Conservation (phyloP, 1,140 invertebrate genomes). For the Monomorium pharaonis region DNA sequence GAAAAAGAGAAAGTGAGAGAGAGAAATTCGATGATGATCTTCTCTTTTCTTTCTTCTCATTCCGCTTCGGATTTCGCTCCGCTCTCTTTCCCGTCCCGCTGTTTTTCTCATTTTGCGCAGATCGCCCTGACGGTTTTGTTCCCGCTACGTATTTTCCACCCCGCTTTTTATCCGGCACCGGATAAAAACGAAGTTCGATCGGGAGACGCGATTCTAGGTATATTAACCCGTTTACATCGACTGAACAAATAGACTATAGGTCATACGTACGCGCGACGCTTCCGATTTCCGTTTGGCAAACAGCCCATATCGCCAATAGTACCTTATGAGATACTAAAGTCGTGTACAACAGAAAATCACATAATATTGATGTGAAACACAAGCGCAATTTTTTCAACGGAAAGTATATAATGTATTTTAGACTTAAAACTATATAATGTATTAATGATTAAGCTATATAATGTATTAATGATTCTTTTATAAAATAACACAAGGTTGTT, state of each 20-base stretch:
- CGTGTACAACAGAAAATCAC: background rate
- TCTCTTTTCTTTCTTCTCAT: conserved; percentile 27
- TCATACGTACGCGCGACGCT: background rate
- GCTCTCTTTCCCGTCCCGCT: background rate
- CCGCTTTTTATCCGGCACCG: conserved; percentile 27
- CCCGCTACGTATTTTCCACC: conserved; percentile 24
- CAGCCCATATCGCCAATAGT: conserved; percentile 8
- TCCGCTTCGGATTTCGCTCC: conserved; percentile 1
- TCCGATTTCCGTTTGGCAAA: conserved; percentile 35
- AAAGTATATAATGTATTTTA: background rate
- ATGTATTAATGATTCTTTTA: background rate
- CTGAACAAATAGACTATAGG: conserved; percentile 32
- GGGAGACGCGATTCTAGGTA: conserved; percentile 31
- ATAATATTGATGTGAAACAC: background rate
- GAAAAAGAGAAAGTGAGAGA: conserved; percentile 18
- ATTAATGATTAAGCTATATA: no score
- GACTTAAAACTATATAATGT: background rate
- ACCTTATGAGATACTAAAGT: conserved; percentile 1
- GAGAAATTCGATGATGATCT: conserved; percentile 61
- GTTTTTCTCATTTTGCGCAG: conserved; percentile 28
- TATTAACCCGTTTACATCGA: conserved; percentile 41
- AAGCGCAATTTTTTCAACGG: background rate
- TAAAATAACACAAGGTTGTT: background rate
- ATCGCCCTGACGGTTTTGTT: conserved; percentile 41
- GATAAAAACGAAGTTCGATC: conserved; percentile 29